These are phyloP conservation scores for Drosophila ananassae DNA, from an alignment of 1,140 invertebrate species.

Conservation along the genomic window DNA sequence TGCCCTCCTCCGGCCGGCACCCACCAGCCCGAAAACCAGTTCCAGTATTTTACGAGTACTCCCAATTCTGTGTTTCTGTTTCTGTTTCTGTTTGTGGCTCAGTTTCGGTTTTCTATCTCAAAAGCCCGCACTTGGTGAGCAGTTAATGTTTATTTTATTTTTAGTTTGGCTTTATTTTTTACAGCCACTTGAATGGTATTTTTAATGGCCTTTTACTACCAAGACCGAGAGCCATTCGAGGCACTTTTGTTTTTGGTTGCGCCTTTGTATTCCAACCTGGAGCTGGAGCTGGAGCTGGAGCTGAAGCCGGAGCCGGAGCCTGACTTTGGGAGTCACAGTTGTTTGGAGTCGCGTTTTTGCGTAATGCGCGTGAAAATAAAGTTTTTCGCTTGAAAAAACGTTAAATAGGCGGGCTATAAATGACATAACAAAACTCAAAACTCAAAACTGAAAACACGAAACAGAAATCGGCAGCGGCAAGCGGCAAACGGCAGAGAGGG, in stretches of 20 bases:
- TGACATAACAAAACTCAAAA: constrained; percentile 43
- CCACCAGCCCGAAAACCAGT: constrained; percentile 13
- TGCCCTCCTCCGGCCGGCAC: not conserved
- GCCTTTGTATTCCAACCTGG: not conserved
- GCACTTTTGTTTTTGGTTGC: constrained; percentile 26
- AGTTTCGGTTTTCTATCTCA: constrained; percentile 37
- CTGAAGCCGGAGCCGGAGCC: not conserved
- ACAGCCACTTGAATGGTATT: constrained; percentile 73
- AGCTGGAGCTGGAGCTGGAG: not conserved
- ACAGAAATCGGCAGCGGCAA: no score
- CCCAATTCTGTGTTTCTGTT: constrained; percentile 18
- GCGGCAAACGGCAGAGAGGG: not conserved
- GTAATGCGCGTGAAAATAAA: constrained; percentile 81
- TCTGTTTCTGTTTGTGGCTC: constrained; percentile 8
- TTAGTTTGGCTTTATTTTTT: constrained; percentile 70
- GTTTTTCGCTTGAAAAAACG: constrained; percentile 78
- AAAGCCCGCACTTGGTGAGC: constrained; percentile 66
- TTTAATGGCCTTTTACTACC: constrained; percentile 70
- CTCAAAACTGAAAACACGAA: no score
- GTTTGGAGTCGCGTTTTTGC: constrained; percentile 35
- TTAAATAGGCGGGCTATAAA: constrained; percentile 73
- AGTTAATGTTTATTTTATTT: constrained; percentile 69
- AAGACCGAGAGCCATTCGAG: constrained; percentile 14
- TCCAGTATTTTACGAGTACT: constrained; percentile 42
- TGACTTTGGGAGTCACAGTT: constrained; percentile 45